Evolutionary conservation across 2,113 vertebrate species (phyloP).

Genomic region (Ictidomys tridecemlineatus): DNA sequence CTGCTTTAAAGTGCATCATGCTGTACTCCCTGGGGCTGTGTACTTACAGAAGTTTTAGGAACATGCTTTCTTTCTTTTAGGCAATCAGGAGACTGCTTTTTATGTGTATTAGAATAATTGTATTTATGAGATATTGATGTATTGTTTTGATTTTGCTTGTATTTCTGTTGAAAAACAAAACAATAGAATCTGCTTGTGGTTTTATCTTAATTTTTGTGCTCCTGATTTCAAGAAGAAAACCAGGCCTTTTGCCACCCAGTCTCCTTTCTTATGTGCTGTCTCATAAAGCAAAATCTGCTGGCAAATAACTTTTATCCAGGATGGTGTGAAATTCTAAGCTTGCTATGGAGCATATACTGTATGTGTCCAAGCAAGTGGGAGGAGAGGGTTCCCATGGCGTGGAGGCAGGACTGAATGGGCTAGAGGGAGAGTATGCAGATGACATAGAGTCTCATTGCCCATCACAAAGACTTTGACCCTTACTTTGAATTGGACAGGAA

Average conservation of each 20-base stretch:
- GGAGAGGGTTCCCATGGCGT: not conserved
- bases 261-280: not conserved
- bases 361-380: not conserved
- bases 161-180: not conserved
- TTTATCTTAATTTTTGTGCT: slow-evolving; percentile 8
- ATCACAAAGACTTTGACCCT: not conserved
- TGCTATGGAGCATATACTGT: not conserved
- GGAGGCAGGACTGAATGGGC: not conserved
- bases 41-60: not conserved
- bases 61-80: slow-evolving; percentile 25
- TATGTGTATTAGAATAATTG: not conserved
- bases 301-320: not conserved
- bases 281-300: not conserved
- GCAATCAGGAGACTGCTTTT: not conserved
- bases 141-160: slow-evolving; percentile 45
- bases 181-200: not conserved
- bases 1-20: not conserved
- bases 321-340: not conserved
- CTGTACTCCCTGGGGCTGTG: not conserved
- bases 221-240: not conserved
- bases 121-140: not conserved
- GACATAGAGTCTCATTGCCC: not conserved
- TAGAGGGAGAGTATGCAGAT: not conserved
- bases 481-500: not conserved
- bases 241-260: not conserved